Evolutionary conservation across 2,797 vertebrate genomes (phyloP).

Genomic region (Enteromius mattozi): DNA sequence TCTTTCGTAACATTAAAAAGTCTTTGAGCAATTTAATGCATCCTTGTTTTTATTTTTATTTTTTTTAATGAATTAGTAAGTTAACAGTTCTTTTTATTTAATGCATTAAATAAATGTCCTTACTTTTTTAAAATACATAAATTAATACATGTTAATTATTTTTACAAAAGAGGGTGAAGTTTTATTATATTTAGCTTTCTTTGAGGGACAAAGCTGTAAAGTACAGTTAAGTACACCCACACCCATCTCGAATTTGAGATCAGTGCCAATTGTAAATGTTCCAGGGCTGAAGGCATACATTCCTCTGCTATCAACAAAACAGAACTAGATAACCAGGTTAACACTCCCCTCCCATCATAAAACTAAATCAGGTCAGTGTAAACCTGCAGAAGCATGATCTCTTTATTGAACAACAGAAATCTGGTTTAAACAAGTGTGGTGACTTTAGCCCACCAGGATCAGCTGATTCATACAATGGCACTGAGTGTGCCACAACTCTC

Average conservation of each 20-base stretch:
- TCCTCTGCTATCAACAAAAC: slow-evolving; percentile 33
- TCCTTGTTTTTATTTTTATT: background rate
- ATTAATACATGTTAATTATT: background rate
- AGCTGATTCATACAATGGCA: background rate
- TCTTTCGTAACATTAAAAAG: background rate
- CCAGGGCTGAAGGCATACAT: slow-evolving; percentile 15
- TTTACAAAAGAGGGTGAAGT: background rate
- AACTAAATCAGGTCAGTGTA: slow-evolving; percentile 34
- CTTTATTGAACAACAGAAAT: slow-evolving; percentile 10
- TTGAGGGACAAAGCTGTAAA: background rate
- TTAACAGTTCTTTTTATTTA: background rate
- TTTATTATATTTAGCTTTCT: background rate
- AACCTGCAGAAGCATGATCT: background rate
- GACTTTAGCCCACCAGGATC: background rate
- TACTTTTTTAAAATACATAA: background rate
- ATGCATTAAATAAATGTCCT: background rate
- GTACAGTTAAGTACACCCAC: slow-evolving; percentile 19
- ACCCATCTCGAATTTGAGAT: slow-evolving; percentile 13
- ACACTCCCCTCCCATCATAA: background rate
- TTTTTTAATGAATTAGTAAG: background rate
- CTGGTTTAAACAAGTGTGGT: background rate
- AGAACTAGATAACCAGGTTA: slow-evolving; percentile 20
- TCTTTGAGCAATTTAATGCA: background rate
- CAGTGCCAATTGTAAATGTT: slow-evolving; percentile 7
- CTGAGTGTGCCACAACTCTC: background rate